A percentile compares a stretch with the other conserved stretches of the same genome.
Conservation (phyloP, 2,113 vertebrate genomes). For the Bufo gargarizans region DNA sequence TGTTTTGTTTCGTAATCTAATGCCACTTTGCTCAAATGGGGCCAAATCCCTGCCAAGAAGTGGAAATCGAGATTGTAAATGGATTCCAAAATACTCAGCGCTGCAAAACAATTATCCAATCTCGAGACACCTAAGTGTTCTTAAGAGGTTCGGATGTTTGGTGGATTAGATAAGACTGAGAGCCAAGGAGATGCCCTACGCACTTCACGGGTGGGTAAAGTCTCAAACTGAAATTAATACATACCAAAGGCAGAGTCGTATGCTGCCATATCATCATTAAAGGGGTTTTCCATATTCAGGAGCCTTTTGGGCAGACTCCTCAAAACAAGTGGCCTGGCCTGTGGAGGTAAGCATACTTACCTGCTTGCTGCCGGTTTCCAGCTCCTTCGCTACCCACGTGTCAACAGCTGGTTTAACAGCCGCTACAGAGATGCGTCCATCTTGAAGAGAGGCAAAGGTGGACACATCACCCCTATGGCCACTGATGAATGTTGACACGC, state of each 20-base stretch:
- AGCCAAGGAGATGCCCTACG: conserved; percentile 1
- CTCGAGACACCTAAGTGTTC: conserved; percentile 13
- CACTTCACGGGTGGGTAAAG: background rate
- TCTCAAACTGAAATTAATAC: background rate
- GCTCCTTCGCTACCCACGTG: too few relatives aligned
- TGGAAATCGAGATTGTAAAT: conserved; percentile 21
- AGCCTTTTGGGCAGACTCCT: too few relatives aligned
- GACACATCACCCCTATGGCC: too few relatives aligned
- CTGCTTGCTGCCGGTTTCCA: too few relatives aligned
- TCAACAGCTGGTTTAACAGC: too few relatives aligned
- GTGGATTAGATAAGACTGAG: background rate
- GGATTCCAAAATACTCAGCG: conserved; percentile 32
- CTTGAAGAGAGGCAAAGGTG: too few relatives aligned
- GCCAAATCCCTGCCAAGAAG: conserved; percentile 24
- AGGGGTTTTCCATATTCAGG: too few relatives aligned
- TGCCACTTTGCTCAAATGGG: conserved; percentile 36
- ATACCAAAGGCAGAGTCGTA: background rate
- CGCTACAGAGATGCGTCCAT: too few relatives aligned
- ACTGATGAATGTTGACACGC: too few relatives aligned
- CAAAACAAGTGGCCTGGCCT: too few relatives aligned
- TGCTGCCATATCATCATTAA: too few relatives aligned
- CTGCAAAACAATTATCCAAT: conserved; percentile 19
- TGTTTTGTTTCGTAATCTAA: conserved; percentile 56
- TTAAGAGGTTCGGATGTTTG: background rate
- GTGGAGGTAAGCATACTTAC: too few relatives aligned